phyloP scores from a whole-genome alignment of 2,113 vertebrate species.

The Notarius lentiginosus region DNA sequence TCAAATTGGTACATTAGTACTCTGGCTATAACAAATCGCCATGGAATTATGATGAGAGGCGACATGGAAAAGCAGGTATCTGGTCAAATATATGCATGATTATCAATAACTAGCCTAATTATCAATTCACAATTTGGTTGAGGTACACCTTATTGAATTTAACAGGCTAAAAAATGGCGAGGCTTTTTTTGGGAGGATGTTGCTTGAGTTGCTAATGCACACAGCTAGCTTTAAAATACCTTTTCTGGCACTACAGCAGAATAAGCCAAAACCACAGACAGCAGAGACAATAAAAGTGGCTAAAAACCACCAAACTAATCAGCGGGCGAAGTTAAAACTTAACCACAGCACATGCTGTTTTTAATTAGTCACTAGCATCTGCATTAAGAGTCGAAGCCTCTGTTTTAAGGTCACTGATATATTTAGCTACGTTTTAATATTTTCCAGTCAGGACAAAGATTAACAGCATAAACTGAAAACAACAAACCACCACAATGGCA shows the following conservation, averaged over 20 bases:
- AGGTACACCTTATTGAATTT: not conserved
- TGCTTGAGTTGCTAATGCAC: not conserved
- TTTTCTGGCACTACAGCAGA: not conserved
- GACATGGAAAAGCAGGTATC: not conserved
- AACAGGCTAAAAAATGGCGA: not conserved
- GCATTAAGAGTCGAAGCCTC: constrained; percentile 2
- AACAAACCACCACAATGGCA: not conserved
- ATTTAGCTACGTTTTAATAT: constrained; percentile 46
- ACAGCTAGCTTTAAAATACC: not conserved
- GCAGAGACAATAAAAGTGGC: not conserved
- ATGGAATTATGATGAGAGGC: not conserved
- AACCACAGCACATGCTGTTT: constrained; percentile 21
- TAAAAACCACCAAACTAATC: not conserved
- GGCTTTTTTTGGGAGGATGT: not conserved
- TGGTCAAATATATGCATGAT: not conserved
- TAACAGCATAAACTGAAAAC: constrained; percentile 13
- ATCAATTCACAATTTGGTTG: not conserved
- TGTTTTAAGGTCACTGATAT: constrained; percentile 49
- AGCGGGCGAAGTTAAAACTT: not conserved
- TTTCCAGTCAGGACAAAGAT: constrained; percentile 31
- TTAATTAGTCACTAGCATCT: constrained; percentile 40
- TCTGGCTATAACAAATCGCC: not conserved
- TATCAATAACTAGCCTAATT: not conserved
- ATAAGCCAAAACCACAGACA: not conserved
- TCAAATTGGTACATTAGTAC: not conserved